Evolutionary conservation across 2,797 vertebrate genomes (phyloP).

Genomic region (Eulemur mongoz): DNA sequence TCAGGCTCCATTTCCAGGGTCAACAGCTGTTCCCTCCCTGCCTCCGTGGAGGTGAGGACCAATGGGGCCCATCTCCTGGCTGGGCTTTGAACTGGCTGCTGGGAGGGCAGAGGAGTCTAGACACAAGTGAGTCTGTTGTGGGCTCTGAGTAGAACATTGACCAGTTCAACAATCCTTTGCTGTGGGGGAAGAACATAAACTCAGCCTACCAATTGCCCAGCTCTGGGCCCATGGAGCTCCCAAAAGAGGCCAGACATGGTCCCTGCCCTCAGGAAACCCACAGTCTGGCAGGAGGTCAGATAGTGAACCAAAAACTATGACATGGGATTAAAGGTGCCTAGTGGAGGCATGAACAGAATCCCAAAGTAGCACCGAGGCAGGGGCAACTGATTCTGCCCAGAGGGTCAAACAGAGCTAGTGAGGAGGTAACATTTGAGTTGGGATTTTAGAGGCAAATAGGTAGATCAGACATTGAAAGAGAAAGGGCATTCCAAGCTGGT

Average conservation of each 20-base stretch:
- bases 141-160: not conserved
- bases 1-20: not conserved
- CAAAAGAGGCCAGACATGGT: not conserved
- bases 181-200: not conserved
- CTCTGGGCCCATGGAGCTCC: not conserved
- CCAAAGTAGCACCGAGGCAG: not conserved
- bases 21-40: not conserved
- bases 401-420: not conserved
- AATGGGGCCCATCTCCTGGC: not conserved
- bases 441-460: not conserved
- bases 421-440: not conserved
- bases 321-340: not conserved
- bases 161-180: not conserved
- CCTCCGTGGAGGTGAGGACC: not conserved
- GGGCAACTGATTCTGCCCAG: not conserved
- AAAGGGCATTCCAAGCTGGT: not conserved
- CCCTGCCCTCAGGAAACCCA: not conserved
- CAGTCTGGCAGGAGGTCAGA: not conserved
- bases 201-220: not conserved
- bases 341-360: not conserved
- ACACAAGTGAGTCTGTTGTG: not conserved
- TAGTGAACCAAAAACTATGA: not conserved
- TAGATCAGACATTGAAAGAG: not conserved
- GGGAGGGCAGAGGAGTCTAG: not conserved
- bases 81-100: not conserved